These are phyloP conservation scores for Stegastes partitus DNA, from an alignment of 2,113 vertebrate genomes.

Conservation along the genomic window DNA sequence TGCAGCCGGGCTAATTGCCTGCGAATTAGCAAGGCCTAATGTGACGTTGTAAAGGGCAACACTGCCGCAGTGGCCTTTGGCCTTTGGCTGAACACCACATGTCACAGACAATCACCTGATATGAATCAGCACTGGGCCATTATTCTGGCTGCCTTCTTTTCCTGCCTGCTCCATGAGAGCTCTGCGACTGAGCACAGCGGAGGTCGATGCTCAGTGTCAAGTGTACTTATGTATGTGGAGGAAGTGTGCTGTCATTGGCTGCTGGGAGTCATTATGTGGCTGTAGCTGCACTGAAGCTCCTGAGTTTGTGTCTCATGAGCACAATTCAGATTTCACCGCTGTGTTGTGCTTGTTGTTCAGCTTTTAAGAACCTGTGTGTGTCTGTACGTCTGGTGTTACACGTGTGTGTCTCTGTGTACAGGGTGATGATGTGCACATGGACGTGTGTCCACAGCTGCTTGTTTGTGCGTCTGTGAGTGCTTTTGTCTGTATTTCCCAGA, in stretches of 20 bases:
- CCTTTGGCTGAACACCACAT: slow-evolving; percentile 71
- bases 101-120: slow-evolving; percentile 75
- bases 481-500: background rate
- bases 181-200: slow-evolving; percentile 32
- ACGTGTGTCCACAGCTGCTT: background rate
- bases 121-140: slow-evolving; percentile 66
- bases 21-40: slow-evolving; percentile 76
- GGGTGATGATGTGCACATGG: background rate
- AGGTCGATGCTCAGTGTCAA: slow-evolving; percentile 56
- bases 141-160: slow-evolving; percentile 51
- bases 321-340: slow-evolving; percentile 11
- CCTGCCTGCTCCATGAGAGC: slow-evolving; percentile 40
- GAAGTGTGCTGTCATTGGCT: slow-evolving; percentile 49
- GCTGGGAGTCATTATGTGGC: slow-evolving; percentile 50
- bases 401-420: background rate
- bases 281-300: slow-evolving; percentile 32
- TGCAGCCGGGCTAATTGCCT: slow-evolving; percentile 76
- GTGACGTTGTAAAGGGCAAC: slow-evolving; percentile 71
- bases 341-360: slow-evolving; percentile 22
- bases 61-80: slow-evolving; percentile 67
- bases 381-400: background rate
- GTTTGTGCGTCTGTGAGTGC: background rate
- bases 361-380: slow-evolving; percentile 15
- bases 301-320: slow-evolving; percentile 34
- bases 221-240: slow-evolving; percentile 46